A percentile compares a stretch with the other conserved stretches of the same genome.
phyloP scores from a whole-genome alignment of 2,113 vertebrate species.

The Hiodon tergisus region DNA sequence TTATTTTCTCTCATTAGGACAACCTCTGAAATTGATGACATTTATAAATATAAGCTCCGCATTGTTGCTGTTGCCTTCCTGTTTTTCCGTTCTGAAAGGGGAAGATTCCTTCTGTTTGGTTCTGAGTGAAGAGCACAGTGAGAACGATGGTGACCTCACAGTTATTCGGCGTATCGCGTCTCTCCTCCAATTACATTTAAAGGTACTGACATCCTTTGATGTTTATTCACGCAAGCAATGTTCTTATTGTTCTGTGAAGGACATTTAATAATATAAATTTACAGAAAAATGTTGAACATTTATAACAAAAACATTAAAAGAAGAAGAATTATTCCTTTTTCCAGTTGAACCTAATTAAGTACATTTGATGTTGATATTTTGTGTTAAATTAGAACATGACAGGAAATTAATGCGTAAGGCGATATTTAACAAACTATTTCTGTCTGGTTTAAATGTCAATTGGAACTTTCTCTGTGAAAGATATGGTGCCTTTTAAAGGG shows the following conservation, averaged over 20 bases:
- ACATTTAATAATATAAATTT: constrained; percentile 12
- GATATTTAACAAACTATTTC: no score
- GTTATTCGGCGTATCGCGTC: constrained; percentile 14
- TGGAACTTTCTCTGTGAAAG: no score
- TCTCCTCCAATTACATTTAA: constrained; percentile 12
- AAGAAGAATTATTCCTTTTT: no score
- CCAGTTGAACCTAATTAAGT: no score
- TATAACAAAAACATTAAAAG: no score
- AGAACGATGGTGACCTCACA: not conserved
- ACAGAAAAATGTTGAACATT: constrained; percentile 6
- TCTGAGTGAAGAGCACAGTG: not conserved
- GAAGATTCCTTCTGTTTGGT: constrained; percentile 1
- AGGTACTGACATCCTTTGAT: constrained; percentile 6
- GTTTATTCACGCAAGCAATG: constrained; percentile 9
- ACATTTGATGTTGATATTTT: no score
- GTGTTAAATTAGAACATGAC: no score
- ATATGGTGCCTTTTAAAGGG: no score
- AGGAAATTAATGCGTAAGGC: no score
- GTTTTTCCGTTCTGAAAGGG: constrained; percentile 15
- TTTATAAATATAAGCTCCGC: constrained; percentile 14
- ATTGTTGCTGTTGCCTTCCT: constrained; percentile 4
- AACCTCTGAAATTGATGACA: constrained; percentile 16
- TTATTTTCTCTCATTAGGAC: constrained; percentile 17
- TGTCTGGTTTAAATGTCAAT: no score
- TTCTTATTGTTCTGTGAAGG: not conserved